Base-by-base conservation (phyloP, 2,888 invertebrate species). In the Loripinus fragilis region DNA sequence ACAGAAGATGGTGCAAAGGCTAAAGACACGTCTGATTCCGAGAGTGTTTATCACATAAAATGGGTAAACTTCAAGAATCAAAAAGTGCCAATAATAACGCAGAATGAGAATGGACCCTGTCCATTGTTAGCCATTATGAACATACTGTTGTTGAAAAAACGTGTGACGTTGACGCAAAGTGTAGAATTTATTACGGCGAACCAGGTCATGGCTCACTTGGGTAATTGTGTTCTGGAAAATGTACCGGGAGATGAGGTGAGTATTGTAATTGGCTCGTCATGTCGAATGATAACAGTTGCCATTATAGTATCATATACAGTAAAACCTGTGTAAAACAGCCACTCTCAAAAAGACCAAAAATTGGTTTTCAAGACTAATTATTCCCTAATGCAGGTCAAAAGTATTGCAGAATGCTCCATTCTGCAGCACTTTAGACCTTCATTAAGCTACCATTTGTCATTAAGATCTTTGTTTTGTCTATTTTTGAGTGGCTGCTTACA, bases 31-130 rank as follows among this genome's bases (percentile, higher is more conserved):
- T 55, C 79, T 25, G 60, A 60, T 17, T 52, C 52, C 3, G 79
- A 88, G 55, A 90, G 90, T 86, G 87, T 93, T 23, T 95, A 95
- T 88, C 94, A 94, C 83, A 90, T 95, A 7, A 95, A 95, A 88
- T 94, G 94, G 94, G 94, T 95, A 23, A 89, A 90, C 45, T 95
- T 92, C 81, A 90, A 90, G 33, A 85, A 85, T 35, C 88, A 87
- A 52, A 92, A 92, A 78, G 90, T 93, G 50, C 94, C 94, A 17
- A 94, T 95, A 72, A 93, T 95, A 17, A 95, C 95, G 1, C 95
- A 95, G 90, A 95, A 95, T 90, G 94, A 94, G 80, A 95, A 95
- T 93, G 95, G 95, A 10, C 95, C 95, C 0, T 95, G 95, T 90
- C 95, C 95, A 1, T 90, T 95, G 35, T 92, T 95, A 60, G 95